A percentile compares a stretch with the other conserved stretches of the same genome.
Conservation (phyloP, 2,797 vertebrate species). For the Melopsittacus undulatus region DNA sequence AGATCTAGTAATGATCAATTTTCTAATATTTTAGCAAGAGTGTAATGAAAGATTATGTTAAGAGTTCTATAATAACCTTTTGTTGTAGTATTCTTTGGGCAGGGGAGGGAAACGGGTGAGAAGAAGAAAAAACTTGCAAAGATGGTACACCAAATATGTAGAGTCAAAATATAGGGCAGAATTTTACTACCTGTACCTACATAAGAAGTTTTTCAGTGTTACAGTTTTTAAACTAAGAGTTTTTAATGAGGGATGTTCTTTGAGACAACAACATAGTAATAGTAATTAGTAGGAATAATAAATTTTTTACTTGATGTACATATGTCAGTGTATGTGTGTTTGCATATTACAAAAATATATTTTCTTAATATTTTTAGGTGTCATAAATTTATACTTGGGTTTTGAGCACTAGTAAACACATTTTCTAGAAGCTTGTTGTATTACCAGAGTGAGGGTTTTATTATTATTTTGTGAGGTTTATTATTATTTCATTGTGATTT, state of each 20-base stretch:
- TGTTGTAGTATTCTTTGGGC: neutral
- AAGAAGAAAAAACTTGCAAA: neutral
- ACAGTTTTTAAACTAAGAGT: neutral
- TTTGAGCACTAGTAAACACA: neutral
- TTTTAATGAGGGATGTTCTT: neutral
- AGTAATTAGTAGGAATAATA: neutral
- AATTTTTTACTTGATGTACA: neutral
- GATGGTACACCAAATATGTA: neutral
- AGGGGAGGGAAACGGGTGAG: neutral
- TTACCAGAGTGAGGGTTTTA: neutral
- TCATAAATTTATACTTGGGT: rapidly evolving
- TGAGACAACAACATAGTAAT: neutral
- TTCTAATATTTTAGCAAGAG: neutral
- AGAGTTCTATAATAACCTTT: neutral
- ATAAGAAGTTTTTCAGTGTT: neutral
- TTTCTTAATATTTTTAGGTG: neutral
- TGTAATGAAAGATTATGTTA: neutral
- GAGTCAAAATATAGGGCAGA: neutral
- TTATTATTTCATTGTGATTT: neutral
- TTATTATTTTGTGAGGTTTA: neutral
- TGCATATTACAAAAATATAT: neutral
- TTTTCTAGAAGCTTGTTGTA: neutral
- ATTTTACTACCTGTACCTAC: neutral
- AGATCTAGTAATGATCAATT: rapidly evolving
- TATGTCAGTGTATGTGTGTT: neutral